These are phyloP conservation scores for Physeter macrocephalus DNA, from an alignment of 2,113 vertebrate genomes.

Conservation along the genomic window DNA sequence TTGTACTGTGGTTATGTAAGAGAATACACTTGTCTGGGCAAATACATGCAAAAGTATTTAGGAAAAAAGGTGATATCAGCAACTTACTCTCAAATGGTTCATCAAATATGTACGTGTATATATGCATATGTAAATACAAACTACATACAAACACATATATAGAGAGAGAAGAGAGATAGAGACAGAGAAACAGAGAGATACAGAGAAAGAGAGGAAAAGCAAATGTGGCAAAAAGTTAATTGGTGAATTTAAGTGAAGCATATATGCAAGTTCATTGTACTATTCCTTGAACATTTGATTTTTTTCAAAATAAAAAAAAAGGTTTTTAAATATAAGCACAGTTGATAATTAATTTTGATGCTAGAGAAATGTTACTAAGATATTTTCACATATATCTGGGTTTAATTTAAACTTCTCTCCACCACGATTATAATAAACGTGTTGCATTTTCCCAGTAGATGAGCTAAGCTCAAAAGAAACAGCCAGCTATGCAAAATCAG, in stretches of 20 bases:
- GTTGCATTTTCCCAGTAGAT: background rate
- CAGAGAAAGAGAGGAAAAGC: background rate
- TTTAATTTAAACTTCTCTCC: background rate
- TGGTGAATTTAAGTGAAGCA: background rate
- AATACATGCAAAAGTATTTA: background rate
- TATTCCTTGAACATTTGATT: background rate
- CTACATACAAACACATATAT: background rate
- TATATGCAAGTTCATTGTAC: background rate
- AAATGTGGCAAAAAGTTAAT: background rate
- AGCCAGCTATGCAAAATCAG: background rate
- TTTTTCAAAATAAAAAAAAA: conserved; percentile 3
- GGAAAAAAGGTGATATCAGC: background rate
- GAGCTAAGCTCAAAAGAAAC: background rate
- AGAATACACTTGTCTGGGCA: background rate
- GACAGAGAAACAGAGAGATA: background rate
- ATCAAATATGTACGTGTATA: background rate
- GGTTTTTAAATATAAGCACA: background rate
- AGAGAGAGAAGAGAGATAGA: background rate
- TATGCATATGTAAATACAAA: background rate
- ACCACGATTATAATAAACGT: background rate
- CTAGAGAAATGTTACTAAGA: background rate
- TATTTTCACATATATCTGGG: background rate
- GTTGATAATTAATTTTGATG: background rate
- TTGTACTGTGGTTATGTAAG: background rate
- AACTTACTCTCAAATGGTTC: background rate